phyloP scores from a whole-genome alignment of 2,797 vertebrate species.

The Leuciscus waleckii region DNA sequence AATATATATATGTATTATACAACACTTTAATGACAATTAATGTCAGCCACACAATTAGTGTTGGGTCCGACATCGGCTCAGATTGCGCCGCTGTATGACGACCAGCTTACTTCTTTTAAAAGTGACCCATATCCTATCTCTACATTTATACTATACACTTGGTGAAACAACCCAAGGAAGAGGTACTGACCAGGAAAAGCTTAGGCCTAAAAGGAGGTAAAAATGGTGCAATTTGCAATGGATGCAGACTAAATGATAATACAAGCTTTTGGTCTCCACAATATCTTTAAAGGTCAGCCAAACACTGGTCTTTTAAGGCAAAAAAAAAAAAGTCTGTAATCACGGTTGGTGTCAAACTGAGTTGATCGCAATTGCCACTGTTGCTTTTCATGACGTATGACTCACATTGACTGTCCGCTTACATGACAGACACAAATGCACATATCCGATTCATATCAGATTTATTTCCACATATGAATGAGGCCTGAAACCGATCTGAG shows the following conservation, averaged over 20 bases:
- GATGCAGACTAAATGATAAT: neutral
- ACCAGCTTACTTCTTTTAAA: no score
- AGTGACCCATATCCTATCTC: no score
- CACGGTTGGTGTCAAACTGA: neutral
- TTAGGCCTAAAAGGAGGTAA: no score
- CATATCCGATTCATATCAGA: neutral
- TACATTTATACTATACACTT: no score
- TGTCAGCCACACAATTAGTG: no score
- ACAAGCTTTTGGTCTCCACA: neutral
- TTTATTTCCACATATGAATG: neutral
- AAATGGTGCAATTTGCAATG: no score
- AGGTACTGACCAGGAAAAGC: no score
- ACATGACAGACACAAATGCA: neutral
- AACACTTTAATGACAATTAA: no score
- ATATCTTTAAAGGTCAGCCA: neutral
- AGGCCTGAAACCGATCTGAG: neutral
- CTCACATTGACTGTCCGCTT: neutral
- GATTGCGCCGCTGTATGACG: no score
- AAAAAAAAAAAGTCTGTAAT: neutral
- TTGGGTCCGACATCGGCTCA: no score
- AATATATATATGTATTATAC: no score
- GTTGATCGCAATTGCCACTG: neutral
- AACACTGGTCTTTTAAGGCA: neutral
- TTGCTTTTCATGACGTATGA: neutral
- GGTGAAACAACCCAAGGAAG: no score